These are phyloP conservation scores for Drosophila tropicalis DNA, from an alignment of 1,140 invertebrate genomes.

Conservation along the genomic window DNA sequence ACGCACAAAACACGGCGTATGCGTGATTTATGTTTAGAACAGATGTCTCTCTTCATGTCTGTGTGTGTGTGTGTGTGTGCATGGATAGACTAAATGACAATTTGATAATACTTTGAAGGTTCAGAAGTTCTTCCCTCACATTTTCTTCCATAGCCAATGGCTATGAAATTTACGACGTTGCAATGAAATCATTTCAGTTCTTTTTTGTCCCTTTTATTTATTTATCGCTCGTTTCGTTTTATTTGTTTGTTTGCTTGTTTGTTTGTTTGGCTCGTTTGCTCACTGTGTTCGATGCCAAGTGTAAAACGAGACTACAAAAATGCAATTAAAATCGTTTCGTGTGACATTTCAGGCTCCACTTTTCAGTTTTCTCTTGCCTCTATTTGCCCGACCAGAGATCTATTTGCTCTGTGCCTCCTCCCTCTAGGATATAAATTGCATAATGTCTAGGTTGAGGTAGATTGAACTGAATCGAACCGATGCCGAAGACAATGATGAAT, in stretches of 20 bases:
- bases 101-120: conserved; percentile 40
- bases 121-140: neutral
- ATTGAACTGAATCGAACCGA: conserved; percentile 12
- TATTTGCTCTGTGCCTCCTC: conserved; percentile 32
- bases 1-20: conserved; percentile 55
- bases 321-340: conserved; percentile 76
- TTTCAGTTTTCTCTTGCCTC: neutral
- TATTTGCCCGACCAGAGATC: conserved; percentile 6
- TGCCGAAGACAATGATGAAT: conserved; percentile 41
- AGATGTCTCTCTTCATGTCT: neutral
- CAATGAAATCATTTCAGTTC: neutral
- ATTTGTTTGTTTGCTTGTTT: conserved; percentile 36
- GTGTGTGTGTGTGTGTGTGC: conserved; percentile 23
- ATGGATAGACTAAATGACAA: conserved; percentile 35
- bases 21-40: conserved; percentile 53
- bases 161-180: conserved; percentile 59
- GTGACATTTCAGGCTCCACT: conserved; percentile 52
- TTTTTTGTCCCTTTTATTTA: neutral
- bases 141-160: conserved; percentile 19
- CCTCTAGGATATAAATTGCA: conserved; percentile 22
- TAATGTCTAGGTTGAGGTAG: conserved; percentile 26
- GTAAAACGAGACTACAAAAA: conserved; percentile 55
- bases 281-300: conserved; percentile 45
- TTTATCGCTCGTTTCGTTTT: conserved; percentile 28
- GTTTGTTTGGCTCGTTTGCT: neutral